Evolutionary conservation across 2,113 vertebrate genomes (phyloP), one percentile per base, ranked within the genome.

Genomic region (Spheniscus mendiculus): DNA sequence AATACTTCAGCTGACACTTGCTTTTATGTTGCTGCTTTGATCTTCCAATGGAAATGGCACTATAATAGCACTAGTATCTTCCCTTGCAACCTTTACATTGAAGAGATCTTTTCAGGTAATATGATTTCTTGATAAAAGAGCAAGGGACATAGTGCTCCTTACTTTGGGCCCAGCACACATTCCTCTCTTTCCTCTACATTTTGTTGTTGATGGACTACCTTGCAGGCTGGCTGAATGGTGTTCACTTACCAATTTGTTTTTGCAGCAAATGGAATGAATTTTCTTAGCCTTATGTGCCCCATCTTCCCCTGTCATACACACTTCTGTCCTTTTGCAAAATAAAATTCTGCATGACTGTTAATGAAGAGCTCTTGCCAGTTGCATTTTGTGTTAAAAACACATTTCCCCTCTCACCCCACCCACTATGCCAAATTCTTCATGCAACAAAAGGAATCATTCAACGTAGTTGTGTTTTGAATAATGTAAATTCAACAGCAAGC

Each of bases 21-120:
- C 71, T 97, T 90, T 97, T 45, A 83, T 83, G 79, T 67, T 66
- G 22, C 45, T 73, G 32, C 93, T 94, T 96, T 97, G 83, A 96
- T 96, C 81, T 76, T 82, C 40, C 56, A n/a, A 2, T 38, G 44
- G 83, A 96, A 91, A 91, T 82, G 55, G 69, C 72, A 69, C 58
- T 72, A 14, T 89, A 96, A 95, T 49, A 82, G 30, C 56, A 56
- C 34, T 29, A 25, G 73, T 55, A 70, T 9, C 56, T 87, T 65
- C 61, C 5, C n/a, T 56, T 72, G 16, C 45, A 36, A 56, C 36
- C 52, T 84, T 76, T 84, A 55, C 38, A 29, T 17, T 27, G 85
- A 44, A 87, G 56, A 74, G 23, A 67, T 30, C 62, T 87, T 89
- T 96, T 55, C 55, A 55, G 47, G 29, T 15, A 74, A 25, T 16